Percentiles rank a stretch among this genome's conserved stretches.
Conservation (phyloP, 2,797 vertebrate species). For the Rhynchotus rufescens region DNA sequence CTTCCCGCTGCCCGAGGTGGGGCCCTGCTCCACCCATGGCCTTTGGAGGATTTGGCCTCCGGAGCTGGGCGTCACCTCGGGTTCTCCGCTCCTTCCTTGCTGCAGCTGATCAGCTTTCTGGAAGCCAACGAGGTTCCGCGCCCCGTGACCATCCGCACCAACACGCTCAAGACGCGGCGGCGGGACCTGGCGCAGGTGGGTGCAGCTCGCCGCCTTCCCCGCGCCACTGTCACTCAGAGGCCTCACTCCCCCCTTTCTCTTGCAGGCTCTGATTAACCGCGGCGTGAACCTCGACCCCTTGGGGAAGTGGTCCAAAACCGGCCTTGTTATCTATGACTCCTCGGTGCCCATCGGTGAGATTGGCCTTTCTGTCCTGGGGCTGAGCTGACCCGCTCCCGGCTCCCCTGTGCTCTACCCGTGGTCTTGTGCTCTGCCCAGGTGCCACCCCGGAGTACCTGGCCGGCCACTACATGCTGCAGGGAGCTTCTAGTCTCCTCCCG, state of each 20-base stretch:
- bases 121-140: slow-evolving; percentile 96
- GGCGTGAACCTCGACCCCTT: slow-evolving; percentile 96
- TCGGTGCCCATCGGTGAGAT: slow-evolving; percentile 93
- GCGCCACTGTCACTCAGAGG: rapidly evolving
- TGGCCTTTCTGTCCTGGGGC: rapidly evolving
- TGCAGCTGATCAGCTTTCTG: slow-evolving; percentile 92
- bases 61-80: rapidly evolving
- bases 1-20: slow-evolving; percentile 93
- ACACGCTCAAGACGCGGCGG: slow-evolving; percentile 94
- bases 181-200: slow-evolving; percentile 95
- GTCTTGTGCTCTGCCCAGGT: slow-evolving; percentile 77
- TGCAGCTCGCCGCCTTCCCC: neutral
- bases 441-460: slow-evolving; percentile 97
- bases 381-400: neutral
- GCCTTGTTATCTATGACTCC: slow-evolving; percentile 95
- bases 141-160: slow-evolving; percentile 94
- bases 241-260: neutral
- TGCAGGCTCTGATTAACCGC: slow-evolving; percentile 95
- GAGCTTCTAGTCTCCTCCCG: slow-evolving; percentile 94
- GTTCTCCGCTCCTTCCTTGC: neutral
- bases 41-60: neutral
- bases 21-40: rapidly evolving
- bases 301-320: slow-evolving; percentile 98
- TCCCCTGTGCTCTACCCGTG: rapidly evolving
- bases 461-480: slow-evolving; percentile 98